These are phyloP conservation scores for Gadus macrocephalus DNA, from an alignment of 2,113 vertebrate genomes.

Conservation along the genomic window DNA sequence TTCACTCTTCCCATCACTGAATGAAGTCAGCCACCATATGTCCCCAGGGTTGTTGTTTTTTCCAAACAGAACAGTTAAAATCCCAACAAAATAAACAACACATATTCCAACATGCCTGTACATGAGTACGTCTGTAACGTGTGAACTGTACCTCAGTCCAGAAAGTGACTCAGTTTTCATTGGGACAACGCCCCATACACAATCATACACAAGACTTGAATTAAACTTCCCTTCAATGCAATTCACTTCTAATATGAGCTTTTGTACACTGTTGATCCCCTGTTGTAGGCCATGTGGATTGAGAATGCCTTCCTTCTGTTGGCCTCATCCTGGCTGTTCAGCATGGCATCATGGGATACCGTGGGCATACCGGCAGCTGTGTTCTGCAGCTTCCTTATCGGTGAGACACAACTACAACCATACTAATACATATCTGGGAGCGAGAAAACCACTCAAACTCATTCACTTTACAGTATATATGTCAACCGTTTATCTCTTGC, in stretches of 20 bases:
- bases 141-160: no score
- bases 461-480: not conserved
- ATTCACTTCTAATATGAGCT: not conserved
- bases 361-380: slow-evolving; percentile 64
- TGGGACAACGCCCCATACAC: not conserved
- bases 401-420: slow-evolving; percentile 56
- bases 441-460: not conserved
- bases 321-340: slow-evolving; percentile 75
- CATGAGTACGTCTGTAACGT: no score
- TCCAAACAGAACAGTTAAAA: no score
- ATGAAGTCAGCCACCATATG: no score
- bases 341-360: slow-evolving; percentile 67
- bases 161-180: no score
- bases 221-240: not conserved
- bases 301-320: slow-evolving; percentile 79
- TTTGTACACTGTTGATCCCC: not conserved
- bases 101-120: no score
- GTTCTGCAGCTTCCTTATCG: slow-evolving; percentile 77
- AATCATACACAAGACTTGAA: slow-evolving; percentile 16
- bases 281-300: slow-evolving; percentile 60
- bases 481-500: not conserved
- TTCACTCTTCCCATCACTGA: no score
- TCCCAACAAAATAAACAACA: no score
- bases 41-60: no score
- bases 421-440: not conserved